Percentiles rank a stretch among this genome's conserved stretches.
phyloP scores from a whole-genome alignment of 2,113 vertebrate genomes.

The Rafetus swinhoei region DNA sequence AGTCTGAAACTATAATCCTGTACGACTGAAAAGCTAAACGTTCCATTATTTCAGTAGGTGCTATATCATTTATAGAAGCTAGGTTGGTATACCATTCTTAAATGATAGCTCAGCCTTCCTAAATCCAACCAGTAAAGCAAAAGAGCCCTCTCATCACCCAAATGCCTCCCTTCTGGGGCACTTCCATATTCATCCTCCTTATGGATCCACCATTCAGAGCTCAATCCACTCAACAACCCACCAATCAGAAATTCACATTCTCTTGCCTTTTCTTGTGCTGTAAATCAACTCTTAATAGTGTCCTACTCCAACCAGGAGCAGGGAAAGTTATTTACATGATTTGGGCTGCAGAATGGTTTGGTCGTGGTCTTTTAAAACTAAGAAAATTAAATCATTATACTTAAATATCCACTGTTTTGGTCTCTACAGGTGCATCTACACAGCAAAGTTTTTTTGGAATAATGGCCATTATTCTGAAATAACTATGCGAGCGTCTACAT shows the following conservation, averaged over 20 bases:
- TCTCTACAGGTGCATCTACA: not conserved
- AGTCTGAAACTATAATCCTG: slow-evolving; percentile 7
- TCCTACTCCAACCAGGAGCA: fast-evolving
- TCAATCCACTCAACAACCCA: not conserved
- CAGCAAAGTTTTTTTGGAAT: no score
- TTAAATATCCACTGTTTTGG: not conserved
- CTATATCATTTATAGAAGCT: not conserved
- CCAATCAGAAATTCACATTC: not conserved
- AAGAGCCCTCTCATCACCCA: not conserved
- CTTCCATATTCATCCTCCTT: fast-evolving
- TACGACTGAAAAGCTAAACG: not conserved
- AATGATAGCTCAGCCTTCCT: not conserved
- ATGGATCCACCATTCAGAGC: no score
- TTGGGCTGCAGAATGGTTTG: not conserved
- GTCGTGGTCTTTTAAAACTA: not conserved
- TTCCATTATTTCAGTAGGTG: not conserved
- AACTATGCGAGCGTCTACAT: no score
- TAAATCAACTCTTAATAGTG: not conserved
- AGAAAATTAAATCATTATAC: not conserved
- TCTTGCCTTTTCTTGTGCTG: not conserved
- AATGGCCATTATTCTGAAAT: no score
- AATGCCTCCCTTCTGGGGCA: fast-evolving
- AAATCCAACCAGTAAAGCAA: not conserved
- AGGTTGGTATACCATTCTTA: not conserved
- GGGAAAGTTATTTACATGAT: not conserved